Conservation (phyloP, 2,797 vertebrate species). For the Galago senegalensis region DNA sequence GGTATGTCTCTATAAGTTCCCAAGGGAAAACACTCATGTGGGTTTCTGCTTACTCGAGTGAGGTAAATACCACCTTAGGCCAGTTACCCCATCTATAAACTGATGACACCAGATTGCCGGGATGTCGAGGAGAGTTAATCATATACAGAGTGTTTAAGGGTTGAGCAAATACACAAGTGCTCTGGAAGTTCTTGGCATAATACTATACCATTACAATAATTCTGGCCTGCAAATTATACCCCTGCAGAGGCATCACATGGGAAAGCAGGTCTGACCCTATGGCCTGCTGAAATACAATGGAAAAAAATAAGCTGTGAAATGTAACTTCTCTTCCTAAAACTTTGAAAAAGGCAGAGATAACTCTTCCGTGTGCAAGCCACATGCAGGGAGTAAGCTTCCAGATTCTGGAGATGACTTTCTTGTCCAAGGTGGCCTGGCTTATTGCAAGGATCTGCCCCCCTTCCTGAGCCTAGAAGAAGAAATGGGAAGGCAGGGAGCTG, state of each 20-base stretch:
- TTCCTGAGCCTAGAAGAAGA: conserved; percentile 52
- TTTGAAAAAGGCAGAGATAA: conserved; percentile 70
- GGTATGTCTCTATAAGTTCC: conserved; percentile 49
- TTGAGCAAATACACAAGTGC: conserved; percentile 75
- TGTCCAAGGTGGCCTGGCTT: conserved; percentile 61
- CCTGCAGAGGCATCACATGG: conserved; percentile 74
- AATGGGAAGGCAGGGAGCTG: conserved; percentile 43
- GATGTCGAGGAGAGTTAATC: conserved; percentile 76
- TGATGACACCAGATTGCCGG: conserved; percentile 70
- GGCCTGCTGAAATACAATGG: conserved; percentile 74
- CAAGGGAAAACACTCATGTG: conserved; percentile 68
- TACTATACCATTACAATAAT: conserved; percentile 84
- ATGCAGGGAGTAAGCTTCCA: conserved; percentile 48
- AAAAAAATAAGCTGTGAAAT: conserved; percentile 78
- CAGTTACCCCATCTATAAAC: conserved; percentile 74
- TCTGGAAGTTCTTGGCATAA: conserved; percentile 79
- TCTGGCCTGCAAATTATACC: conserved; percentile 84
- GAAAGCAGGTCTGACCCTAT: conserved; percentile 71
- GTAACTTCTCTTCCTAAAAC: conserved; percentile 63
- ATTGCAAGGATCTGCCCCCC: conserved; percentile 58
- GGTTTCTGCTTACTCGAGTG: conserved; percentile 63
- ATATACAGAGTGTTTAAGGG: conserved; percentile 73
- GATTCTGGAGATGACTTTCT: conserved; percentile 60
- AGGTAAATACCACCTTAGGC: conserved; percentile 78
- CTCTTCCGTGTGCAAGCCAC: conserved; percentile 61